Percentiles rank a stretch among this genome's conserved stretches.
phyloP scores from a whole-genome alignment of 2,888 invertebrate genomes.

The Unio pictorum region DNA sequence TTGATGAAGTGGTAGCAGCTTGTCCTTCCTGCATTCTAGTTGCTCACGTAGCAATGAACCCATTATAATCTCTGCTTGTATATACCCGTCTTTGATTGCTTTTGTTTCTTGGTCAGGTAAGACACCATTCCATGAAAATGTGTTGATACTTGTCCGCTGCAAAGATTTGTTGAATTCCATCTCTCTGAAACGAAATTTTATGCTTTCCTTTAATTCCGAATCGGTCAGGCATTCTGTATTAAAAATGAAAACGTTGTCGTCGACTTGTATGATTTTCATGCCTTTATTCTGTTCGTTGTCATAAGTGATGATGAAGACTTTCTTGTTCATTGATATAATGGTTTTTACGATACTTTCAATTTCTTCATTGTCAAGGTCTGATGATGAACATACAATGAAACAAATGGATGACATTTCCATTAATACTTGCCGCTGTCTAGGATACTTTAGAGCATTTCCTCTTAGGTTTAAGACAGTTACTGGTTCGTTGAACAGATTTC shows the following conservation, averaged over 20 bases:
- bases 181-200: neutral
- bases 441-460: conserved; percentile 1
- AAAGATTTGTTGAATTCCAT: conserved; percentile 1
- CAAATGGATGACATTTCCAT: conserved; percentile 2
- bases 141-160: neutral
- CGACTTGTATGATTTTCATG: no score
- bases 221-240: no score
- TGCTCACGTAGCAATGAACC: no score
- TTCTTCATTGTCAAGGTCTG: no score
- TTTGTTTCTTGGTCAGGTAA: neutral
- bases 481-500: neutral
- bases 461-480: conserved; percentile 8
- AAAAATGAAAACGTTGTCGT: no score
- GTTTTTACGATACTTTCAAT: no score
- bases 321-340: no score
- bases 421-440: neutral
- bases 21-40: neutral
- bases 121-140: neutral
- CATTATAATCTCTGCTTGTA: neutral
- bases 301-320: no score
- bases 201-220: neutral
- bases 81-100: neutral
- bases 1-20: conserved; percentile 7
- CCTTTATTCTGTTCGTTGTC: no score
- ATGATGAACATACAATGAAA: neutral